Conservation (phyloP, 2,113 vertebrate genomes). For the Pavo muticus region DNA sequence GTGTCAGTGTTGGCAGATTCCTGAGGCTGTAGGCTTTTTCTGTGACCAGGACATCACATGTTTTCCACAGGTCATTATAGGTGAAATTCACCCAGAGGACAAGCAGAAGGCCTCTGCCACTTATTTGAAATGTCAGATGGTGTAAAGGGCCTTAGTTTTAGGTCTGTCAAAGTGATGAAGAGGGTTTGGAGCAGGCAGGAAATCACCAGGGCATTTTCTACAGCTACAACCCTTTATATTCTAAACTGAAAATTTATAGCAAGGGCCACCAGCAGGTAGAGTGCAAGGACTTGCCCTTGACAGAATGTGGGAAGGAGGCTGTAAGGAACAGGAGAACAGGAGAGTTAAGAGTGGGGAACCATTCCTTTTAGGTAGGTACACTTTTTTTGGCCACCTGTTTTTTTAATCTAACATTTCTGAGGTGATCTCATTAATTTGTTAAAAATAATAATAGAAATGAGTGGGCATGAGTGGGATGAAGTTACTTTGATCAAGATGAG, state of each 20-base stretch:
- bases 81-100: constrained; percentile 25
- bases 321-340: not conserved
- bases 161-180: constrained; percentile 38
- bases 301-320: not conserved
- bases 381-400: constrained; percentile 39
- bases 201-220: constrained; percentile 13
- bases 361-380: not conserved
- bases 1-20: constrained; percentile 30
- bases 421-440: constrained; percentile 46
- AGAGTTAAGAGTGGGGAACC: not conserved
- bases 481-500: constrained; percentile 28
- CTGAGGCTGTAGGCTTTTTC: constrained; percentile 22
- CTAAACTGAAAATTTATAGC: not conserved
- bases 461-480: constrained; percentile 51
- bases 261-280: not conserved
- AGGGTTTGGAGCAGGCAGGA: constrained; percentile 40
- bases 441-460: constrained; percentile 58
- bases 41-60: constrained; percentile 48
- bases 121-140: constrained; percentile 17
- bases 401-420: constrained; percentile 1
- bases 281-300: constrained; percentile 18
- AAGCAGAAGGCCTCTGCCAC: constrained; percentile 41
- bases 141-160: constrained; percentile 17
- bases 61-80: constrained; percentile 56
- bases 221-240: not conserved